Evolutionary conservation across 37 sponge, comb jelly and placozoan species (phyloP).

Genomic region (Beroe forskalii): DNA sequence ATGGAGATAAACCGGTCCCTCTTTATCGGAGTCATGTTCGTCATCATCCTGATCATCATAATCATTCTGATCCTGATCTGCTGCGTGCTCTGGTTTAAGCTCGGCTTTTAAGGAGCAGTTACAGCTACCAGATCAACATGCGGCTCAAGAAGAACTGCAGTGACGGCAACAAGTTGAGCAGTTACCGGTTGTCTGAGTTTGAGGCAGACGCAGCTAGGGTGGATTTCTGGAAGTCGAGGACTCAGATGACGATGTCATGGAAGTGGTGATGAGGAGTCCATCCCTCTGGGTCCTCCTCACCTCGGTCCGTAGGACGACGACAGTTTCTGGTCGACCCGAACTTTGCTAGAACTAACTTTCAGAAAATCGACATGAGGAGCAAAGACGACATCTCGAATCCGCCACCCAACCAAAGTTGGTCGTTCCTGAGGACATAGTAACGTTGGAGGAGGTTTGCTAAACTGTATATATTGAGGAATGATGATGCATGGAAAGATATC

Average conservation of each 20-base stretch:
- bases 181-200: slow-evolving; percentile 50
- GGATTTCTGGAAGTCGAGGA: slow-evolving; percentile 8
- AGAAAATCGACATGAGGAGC: slow-evolving; percentile 43
- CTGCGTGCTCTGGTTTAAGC: slow-evolving; percentile 36
- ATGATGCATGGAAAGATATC: too few species aligned
- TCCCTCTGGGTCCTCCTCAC: not conserved
- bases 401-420: too few species aligned
- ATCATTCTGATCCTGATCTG: not conserved
- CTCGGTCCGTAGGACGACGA: slow-evolving; percentile 16
- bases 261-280: not conserved
- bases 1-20: slow-evolving; percentile 36
- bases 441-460: too few species aligned
- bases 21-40: slow-evolving; percentile 19
- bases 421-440: slow-evolving; percentile 29
- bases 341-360: slow-evolving; percentile 35
- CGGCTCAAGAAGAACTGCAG: slow-evolving; percentile 33
- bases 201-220: not conserved
- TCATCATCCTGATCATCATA: slow-evolving; percentile 57
- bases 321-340: slow-evolving; percentile 55
- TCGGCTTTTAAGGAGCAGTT: too few species aligned
- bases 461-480: too few species aligned
- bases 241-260: not conserved
- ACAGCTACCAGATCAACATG: slow-evolving; percentile 64
- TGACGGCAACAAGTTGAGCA: slow-evolving; percentile 47
- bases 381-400: not conserved